Evolutionary conservation across 2,113 vertebrate species (phyloP).

Genomic region (Marcusenius ussheri): DNA sequence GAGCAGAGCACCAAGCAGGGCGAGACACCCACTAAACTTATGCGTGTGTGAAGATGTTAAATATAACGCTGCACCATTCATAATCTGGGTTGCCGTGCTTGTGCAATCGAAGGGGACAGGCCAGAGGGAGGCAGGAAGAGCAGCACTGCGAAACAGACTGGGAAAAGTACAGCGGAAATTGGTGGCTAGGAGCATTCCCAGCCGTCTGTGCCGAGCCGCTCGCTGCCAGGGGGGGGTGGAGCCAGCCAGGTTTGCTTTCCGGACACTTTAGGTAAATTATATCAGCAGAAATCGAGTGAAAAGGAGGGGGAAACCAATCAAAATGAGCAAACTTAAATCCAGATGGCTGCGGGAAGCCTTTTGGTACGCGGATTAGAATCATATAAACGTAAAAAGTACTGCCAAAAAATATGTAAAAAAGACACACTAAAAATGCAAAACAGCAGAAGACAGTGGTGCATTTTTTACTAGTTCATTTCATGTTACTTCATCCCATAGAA

Average conservation of each 20-base stretch:
- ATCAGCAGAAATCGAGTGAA: neutral
- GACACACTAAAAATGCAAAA: neutral
- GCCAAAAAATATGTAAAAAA: neutral
- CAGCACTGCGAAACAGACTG: neutral
- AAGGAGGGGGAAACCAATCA: neutral
- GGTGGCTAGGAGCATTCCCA: neutral
- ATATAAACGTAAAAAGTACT: neutral
- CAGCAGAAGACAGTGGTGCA: neutral
- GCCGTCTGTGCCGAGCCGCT: neutral
- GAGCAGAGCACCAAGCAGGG: neutral
- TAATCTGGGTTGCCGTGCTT: neutral
- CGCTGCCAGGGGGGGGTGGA: neutral
- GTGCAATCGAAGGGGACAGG: neutral
- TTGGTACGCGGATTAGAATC: neutral
- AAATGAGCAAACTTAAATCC: neutral
- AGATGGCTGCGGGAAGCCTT: neutral
- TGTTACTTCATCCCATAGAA: neutral
- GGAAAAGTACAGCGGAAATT: neutral
- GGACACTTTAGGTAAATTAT: neutral
- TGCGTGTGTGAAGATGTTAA: neutral
- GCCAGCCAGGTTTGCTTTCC: neutral
- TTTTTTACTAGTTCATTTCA: neutral
- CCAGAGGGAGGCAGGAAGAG: neutral
- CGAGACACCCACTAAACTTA: neutral
- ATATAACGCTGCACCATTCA: neutral